A percentile compares a stretch with the other conserved stretches of the same genome.
Evolutionary conservation across 2,113 vertebrate species (phyloP).

Genomic region (Oreochromis aureus): DNA sequence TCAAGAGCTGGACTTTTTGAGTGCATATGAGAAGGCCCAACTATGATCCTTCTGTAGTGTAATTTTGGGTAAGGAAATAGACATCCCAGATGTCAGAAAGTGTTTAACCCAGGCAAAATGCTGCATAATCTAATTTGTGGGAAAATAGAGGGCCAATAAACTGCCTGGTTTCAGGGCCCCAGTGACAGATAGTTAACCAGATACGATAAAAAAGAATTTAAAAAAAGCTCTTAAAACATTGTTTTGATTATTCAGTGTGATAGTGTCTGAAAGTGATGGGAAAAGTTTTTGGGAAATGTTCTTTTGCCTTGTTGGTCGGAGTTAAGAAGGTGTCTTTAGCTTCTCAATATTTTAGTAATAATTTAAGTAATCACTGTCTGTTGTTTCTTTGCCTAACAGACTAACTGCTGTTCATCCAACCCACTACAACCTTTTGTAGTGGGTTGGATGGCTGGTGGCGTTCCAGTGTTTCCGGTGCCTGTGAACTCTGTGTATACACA

Average conservation of each 20-base stretch:
- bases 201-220: background rate
- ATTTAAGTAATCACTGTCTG: background rate
- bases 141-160: background rate
- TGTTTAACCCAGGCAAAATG: slow-evolving; percentile 23
- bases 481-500: background rate
- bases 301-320: background rate
- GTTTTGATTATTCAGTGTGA: background rate
- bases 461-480: background rate
- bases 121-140: background rate
- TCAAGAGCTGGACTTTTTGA: slow-evolving; percentile 43
- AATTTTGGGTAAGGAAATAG: slow-evolving; percentile 36
- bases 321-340: background rate
- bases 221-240: background rate
- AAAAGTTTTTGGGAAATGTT: background rate
- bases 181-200: background rate
- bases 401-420: background rate
- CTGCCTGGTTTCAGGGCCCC: background rate
- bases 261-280: background rate
- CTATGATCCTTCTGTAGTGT: slow-evolving; percentile 34
- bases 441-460: accelerated
- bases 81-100: slow-evolving; percentile 49
- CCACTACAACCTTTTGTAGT: background rate
- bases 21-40: slow-evolving; percentile 34
- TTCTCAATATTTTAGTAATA: background rate
- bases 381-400: background rate